These are phyloP conservation scores for Aspidiotus rigidus DNA, from an alignment of 2,888 invertebrate species.

Conservation along the genomic window DNA sequence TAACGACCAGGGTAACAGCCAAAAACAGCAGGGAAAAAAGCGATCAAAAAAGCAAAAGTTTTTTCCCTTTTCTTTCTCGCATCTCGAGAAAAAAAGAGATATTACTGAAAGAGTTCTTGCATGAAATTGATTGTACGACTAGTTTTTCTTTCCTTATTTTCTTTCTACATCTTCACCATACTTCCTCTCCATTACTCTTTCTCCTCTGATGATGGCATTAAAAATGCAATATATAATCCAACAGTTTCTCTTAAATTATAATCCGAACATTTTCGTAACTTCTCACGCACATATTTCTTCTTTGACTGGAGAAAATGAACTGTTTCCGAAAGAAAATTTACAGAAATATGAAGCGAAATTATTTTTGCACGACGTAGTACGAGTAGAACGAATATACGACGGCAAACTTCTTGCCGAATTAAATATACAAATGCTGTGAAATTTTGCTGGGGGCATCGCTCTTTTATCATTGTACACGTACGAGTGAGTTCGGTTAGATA, in stretches of 20 bases:
- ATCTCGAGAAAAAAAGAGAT: constrained; percentile 25
- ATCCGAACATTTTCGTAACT: constrained; percentile 13
- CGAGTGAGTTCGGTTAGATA: too few relatives aligned
- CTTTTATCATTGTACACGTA: too few relatives aligned
- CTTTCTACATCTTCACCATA: not conserved
- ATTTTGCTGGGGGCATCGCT: too few relatives aligned
- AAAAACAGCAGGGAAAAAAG: constrained; percentile 28
- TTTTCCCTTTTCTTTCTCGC: not conserved
- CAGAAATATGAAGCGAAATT: not conserved
- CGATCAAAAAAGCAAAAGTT: constrained; percentile 30
- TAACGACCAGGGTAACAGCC: constrained; percentile 20
- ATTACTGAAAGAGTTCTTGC: constrained; percentile 33
- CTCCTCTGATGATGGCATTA: constrained; percentile 25
- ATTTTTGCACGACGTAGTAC: too few relatives aligned
- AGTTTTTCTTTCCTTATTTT: constrained; percentile 5
- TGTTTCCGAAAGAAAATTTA: not conserved
- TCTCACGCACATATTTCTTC: constrained; percentile 16
- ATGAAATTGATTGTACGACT: constrained; percentile 33
- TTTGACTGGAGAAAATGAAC: not conserved
- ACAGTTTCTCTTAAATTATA: constrained; percentile 29
- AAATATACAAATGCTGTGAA: too few relatives aligned
- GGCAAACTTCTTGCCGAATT: too few relatives aligned
- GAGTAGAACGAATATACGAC: too few relatives aligned
- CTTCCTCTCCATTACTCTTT: not conserved
- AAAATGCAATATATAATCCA: constrained; percentile 32